phyloP scores from a whole-genome alignment of 2,797 vertebrate species.

The Lagodon rhomboides region DNA sequence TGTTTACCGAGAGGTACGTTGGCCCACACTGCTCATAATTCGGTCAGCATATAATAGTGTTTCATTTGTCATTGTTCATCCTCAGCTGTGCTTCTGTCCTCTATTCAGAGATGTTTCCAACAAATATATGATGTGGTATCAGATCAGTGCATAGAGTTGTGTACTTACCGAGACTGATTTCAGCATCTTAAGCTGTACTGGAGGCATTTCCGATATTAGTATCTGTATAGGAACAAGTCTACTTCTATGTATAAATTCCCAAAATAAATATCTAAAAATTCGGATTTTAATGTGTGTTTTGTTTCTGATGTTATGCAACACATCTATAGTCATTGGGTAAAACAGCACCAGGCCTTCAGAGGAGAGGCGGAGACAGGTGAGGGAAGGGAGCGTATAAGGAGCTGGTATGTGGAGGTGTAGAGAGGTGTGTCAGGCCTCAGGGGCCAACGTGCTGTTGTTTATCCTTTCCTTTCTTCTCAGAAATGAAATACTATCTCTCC shows the following conservation, averaged over 20 bases:
- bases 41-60: slow-evolving; percentile 26
- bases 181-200: too few species aligned
- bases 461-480: slow-evolving; percentile 58
- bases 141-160: too few species aligned
- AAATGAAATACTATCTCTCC: slow-evolving; percentile 72
- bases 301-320: slow-evolving; percentile 49
- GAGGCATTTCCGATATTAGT: too few species aligned
- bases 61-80: slow-evolving; percentile 5
- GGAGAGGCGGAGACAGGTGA: slow-evolving; percentile 10
- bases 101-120: background rate
- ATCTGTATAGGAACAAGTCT: too few species aligned
- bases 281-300: background rate
- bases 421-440: slow-evolving; percentile 61
- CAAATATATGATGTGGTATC: too few species aligned
- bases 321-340: slow-evolving; percentile 41
- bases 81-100: background rate
- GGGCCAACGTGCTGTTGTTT: slow-evolving; percentile 60
- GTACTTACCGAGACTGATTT: too few species aligned
- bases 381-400: slow-evolving; percentile 26
- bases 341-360: slow-evolving; percentile 17
- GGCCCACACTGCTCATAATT: slow-evolving; percentile 40
- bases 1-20: slow-evolving; percentile 43
- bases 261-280: background rate
- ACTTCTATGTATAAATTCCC: background rate
- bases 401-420: slow-evolving; percentile 48